These are phyloP conservation scores for Pundamilia nyererei DNA, from an alignment of 2,113 vertebrate species.

Conservation along the genomic window DNA sequence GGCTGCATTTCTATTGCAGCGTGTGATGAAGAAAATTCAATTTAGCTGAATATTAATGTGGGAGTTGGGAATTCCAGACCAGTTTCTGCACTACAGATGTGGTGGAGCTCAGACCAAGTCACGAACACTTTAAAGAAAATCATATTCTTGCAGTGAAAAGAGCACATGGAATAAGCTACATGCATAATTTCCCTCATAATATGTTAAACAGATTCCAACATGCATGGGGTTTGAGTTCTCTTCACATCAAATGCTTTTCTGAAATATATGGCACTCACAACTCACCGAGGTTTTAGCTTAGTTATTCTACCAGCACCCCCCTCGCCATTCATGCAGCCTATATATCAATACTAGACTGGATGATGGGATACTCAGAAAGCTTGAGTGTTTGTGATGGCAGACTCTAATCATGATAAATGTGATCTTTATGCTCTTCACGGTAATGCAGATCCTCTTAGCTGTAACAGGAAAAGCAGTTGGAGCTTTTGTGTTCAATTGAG, in stretches of 20 bases:
- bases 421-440: constrained; percentile 13
- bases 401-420: constrained; percentile 2
- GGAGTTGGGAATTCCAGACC: constrained; percentile 28
- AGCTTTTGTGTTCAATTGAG: neutral
- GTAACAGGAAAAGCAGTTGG: neutral
- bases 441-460: neutral
- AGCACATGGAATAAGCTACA: neutral
- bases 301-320: neutral
- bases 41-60: constrained; percentile 38
- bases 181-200: neutral
- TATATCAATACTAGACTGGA: neutral
- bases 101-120: neutral
- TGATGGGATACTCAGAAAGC: neutral
- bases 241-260: neutral
- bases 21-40: constrained; percentile 1
- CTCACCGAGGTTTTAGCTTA: neutral
- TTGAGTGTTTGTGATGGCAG: neutral
- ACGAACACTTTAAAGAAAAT: constrained; percentile 2
- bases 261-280: neutral
- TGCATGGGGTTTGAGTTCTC: neutral
- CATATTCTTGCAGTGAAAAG: neutral
- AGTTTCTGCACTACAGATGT: constrained; percentile 2
- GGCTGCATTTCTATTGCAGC: neutral
- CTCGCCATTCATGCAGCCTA: neutral
- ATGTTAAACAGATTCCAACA: neutral